Evolutionary conservation across 2,888 invertebrate species (phyloP), one percentile per base, ranked within the genome.

Genomic region (Epinotia demarniana): DNA sequence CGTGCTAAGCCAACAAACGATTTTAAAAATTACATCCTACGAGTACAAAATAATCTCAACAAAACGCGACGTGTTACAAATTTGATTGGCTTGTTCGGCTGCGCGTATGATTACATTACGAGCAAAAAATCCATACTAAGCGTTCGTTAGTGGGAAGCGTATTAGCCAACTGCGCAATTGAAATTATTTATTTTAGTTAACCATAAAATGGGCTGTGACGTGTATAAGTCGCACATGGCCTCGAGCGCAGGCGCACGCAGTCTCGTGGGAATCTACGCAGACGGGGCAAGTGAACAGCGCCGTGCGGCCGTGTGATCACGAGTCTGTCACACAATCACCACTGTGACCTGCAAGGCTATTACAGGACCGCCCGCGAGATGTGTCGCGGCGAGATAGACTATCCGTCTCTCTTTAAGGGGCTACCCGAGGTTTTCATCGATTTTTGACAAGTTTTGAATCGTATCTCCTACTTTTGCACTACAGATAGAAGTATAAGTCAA

Each of bases 181-280:
- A 49, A 33, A 33, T 62, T 62, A 71, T 71, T 71, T 71, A 71
- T 71, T 71, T 71, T 71, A 27, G 53, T 71, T 62, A 39, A 33
- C 46, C 61, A 39, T 62, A 53, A 60, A 71, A 33, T 53, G 53
- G 62, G 62, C 39, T 71, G 70, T 71, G 70, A 71, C 70, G 61
- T 71, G 19, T 49, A 39, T 27, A n/a, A 18, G 61, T 39, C 49
- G n/a, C 70, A 71, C 70, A 71, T 71, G 70, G 70, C 70, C 70
- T 71, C 61, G 58, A 18, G 18, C 70, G 23, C 61, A 27, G 46
- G 27, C 70, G 53, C 62, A 62, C 39, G 62, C 70, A 33, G 70
- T 53, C 62, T 71, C 70, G 70, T 71, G 70, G 70, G 70, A 71
- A 71, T 62, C 70, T 71, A 19, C 61, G 70, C 33, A 27, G 33